These are phyloP conservation scores for Coptotermes formosanus DNA, from an alignment of 1,140 invertebrate genomes.

Conservation along the genomic window DNA sequence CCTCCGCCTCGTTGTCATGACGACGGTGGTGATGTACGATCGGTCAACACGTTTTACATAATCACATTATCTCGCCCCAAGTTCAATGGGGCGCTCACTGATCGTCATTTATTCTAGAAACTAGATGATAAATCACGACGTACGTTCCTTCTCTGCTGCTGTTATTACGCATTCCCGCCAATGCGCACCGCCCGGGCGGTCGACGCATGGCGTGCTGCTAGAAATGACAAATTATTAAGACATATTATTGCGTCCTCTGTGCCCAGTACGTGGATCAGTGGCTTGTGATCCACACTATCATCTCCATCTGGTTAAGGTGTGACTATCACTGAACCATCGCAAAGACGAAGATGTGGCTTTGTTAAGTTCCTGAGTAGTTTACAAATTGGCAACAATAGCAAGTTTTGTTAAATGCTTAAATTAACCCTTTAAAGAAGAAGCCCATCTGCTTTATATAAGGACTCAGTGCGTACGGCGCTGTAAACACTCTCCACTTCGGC, in stretches of 20 bases:
- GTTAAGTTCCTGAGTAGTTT: no score
- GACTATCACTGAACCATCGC: no score
- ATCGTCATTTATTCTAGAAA: constrained; percentile 19
- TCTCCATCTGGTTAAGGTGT: no score
- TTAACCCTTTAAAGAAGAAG: no score
- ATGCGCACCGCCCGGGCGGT: no score
- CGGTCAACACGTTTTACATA: constrained; percentile 15
- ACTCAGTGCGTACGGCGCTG: no score
- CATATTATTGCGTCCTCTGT: not conserved
- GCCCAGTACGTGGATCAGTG: not conserved
- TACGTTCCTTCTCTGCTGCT: not conserved
- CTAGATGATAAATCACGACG: constrained; percentile 3
- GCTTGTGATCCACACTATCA: not conserved
- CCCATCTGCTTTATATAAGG: no score
- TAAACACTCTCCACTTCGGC: no score
- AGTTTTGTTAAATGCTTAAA: no score
- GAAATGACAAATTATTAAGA: constrained; percentile 1
- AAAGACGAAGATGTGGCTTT: no score
- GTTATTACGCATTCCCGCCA: not conserved
- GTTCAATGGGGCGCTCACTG: constrained; percentile 12
- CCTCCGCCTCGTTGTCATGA: not conserved
- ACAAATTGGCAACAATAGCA: no score
- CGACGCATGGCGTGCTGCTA: not conserved
- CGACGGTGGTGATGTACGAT: constrained; percentile 3
- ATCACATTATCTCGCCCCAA: constrained; percentile 15